Evolutionary conservation across 2,797 vertebrate species (phyloP), one percentile per base, ranked within the genome.

Genomic region (Crenuchus spilurus): DNA sequence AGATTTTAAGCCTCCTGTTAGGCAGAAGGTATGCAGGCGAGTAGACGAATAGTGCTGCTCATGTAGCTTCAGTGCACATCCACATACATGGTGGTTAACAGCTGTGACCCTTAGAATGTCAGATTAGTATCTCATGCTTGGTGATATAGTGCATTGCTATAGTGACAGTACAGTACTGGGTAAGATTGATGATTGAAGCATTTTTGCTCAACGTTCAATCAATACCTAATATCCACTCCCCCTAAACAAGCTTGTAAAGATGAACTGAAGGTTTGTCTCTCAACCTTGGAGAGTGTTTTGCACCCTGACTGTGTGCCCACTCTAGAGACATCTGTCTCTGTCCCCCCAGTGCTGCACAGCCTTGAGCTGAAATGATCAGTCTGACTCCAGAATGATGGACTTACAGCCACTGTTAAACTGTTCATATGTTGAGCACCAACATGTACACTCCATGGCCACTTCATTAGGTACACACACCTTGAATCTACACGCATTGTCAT

Each of bases 171-270:
- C 52, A 35, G 31, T 37, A 37, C 30, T 9, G 8, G 11, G 31
- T 10, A 37, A 37, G 55, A 58, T 35, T 16, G 55, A 58, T 58
- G 55, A 22, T 9, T 22, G n/a, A 58, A 35, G 55, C 8, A 58
- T 30, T 10, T 37, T 6, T 11, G n/a, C n/a, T 31, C 31, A 30
- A 20, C 10, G 22, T 4, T 22, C n/a, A 37, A 37, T 58, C 55
- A 22, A 58, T 58, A 58, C 10, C 31, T 58, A 58, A 58, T 58
- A 58, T 58, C 33, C 31, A 33, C 30, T 13, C n/a, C 58, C 51
- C 14, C 16, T 6, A 55, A 14, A 55, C n/a, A 13, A 20, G 14
- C 33, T 16, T 54, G 26, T 31, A 64, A 33, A 64, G 35, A 73
- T 44, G 28, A 33, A 54, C 41, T 33, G 13, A 73, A 46, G 16